phyloP scores from a whole-genome alignment of 2,888 invertebrate species.

The Atrina japonica region DNA sequence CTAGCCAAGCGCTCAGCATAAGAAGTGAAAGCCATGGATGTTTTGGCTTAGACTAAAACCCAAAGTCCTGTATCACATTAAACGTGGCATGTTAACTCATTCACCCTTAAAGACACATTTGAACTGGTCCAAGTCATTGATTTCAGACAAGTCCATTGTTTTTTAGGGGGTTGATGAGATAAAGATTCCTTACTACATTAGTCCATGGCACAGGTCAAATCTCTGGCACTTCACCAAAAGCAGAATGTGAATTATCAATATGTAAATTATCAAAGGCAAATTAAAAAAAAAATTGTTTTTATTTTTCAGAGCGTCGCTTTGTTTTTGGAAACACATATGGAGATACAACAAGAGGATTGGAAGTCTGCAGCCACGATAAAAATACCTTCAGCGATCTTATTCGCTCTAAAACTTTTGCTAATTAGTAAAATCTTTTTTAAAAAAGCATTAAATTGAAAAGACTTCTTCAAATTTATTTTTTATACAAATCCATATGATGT shows the following conservation, averaged over 20 bases:
- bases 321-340: conserved; percentile 80
- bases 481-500: too few species aligned
- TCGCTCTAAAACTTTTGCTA: conserved; percentile 37
- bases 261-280: too few species aligned
- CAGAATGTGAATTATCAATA: too few species aligned
- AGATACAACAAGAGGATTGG: conserved; percentile 78
- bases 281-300: too few species aligned
- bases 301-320: conserved; percentile 75
- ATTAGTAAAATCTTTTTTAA: neutral
- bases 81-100: neutral
- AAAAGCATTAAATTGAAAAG: neutral
- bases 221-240: too few species aligned
- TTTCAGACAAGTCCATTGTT: too few species aligned
- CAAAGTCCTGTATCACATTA: neutral
- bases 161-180: too few species aligned
- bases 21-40: neutral
- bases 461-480: neutral
- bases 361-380: conserved; percentile 75
- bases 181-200: too few species aligned
- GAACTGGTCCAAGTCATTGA: too few species aligned
- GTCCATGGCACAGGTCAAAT: neutral
- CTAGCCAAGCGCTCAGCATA: too few species aligned
- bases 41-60: neutral
- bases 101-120: too few species aligned
- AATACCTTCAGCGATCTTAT: conserved; percentile 61